Percentiles rank a stretch among this genome's conserved stretches.
These are phyloP conservation scores for Plodia interpunctella DNA, from an alignment of 1,140 invertebrate species.

Conservation along the genomic window DNA sequence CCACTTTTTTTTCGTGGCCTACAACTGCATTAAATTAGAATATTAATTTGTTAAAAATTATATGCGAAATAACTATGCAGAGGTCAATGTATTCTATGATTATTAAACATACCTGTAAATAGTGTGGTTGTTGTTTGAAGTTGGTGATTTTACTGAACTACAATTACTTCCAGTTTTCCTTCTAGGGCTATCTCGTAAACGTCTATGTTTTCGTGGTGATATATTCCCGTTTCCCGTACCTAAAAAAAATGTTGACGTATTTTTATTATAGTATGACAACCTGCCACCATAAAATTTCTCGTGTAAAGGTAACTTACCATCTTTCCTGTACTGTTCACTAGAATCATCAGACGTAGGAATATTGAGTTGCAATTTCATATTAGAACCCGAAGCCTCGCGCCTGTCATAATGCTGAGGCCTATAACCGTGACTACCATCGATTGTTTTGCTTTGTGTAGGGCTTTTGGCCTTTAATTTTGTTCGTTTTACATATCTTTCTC, in stretches of 20 bases:
- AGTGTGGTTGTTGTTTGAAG: slow-evolving; percentile 52
- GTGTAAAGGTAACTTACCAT: slow-evolving; percentile 40
- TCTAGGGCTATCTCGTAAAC: slow-evolving; percentile 81
- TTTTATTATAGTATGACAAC: no score
- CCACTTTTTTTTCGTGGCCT: slow-evolving; percentile 72
- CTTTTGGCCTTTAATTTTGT: slow-evolving; percentile 78
- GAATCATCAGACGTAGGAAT: slow-evolving; percentile 83
- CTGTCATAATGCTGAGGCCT: slow-evolving; percentile 57
- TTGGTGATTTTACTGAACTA: slow-evolving; percentile 70
- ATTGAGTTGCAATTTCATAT: slow-evolving; percentile 74
- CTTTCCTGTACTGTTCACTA: slow-evolving; percentile 76
- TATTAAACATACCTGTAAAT: slow-evolving; percentile 46
- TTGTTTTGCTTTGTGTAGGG: slow-evolving; percentile 73
- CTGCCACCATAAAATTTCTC: no score
- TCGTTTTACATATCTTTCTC: slow-evolving; percentile 73
- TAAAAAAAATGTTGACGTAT: no score
- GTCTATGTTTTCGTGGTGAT: slow-evolving; percentile 78
- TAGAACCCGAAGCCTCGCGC: slow-evolving; percentile 58
- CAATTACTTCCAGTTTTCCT: slow-evolving; percentile 78
- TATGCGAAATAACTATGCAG: no score
- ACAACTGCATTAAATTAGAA: slow-evolving; percentile 19
- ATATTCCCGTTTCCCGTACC: slow-evolving; percentile 64
- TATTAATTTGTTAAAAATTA: no score
- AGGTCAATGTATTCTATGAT: no score
- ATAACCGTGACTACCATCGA: slow-evolving; percentile 45